Percentiles rank a stretch among this genome's conserved stretches.
These are phyloP conservation scores for Epirrhoe alternata DNA, from an alignment of 2,888 invertebrate species.

Conservation along the genomic window DNA sequence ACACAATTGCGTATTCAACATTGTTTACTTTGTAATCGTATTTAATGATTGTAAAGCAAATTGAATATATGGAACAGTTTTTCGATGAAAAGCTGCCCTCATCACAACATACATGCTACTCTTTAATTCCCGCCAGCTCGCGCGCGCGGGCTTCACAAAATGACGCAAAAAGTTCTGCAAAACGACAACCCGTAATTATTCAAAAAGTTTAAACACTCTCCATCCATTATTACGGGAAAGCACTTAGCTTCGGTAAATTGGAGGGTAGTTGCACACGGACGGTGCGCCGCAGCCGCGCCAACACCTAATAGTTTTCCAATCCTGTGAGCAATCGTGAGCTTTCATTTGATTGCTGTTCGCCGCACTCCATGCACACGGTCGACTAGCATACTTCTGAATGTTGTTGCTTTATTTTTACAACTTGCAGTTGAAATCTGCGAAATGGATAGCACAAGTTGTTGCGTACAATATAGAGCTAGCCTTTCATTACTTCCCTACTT, in stretches of 20 bases:
- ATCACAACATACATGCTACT: background rate
- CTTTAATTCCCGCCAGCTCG: slow-evolving; percentile 3
- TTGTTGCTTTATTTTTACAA: background rate
- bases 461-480: background rate
- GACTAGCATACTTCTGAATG: background rate
- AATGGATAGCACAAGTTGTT: background rate
- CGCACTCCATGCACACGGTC: background rate
- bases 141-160: background rate
- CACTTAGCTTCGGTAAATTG: slow-evolving; percentile 38
- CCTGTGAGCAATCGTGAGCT: slow-evolving; percentile 45
- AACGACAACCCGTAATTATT: slow-evolving; percentile 15
- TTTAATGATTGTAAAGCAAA: background rate
- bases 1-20: too few species aligned
- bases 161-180: slow-evolving; percentile 10
- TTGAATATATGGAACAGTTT: background rate
- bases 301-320: slow-evolving; percentile 53
- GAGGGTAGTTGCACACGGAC: slow-evolving; percentile 39
- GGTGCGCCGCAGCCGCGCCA: slow-evolving; percentile 20
- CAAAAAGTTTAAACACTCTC: slow-evolving; percentile 19
- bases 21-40: too few species aligned
- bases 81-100: background rate
- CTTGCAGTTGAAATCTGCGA: background rate
- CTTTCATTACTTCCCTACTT: slow-evolving; percentile 5
- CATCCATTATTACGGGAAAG: slow-evolving; percentile 18
- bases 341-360: slow-evolving; percentile 48